phyloP scores from a whole-genome alignment of 2,888 invertebrate genomes.

The Torymus tubicola region DNA sequence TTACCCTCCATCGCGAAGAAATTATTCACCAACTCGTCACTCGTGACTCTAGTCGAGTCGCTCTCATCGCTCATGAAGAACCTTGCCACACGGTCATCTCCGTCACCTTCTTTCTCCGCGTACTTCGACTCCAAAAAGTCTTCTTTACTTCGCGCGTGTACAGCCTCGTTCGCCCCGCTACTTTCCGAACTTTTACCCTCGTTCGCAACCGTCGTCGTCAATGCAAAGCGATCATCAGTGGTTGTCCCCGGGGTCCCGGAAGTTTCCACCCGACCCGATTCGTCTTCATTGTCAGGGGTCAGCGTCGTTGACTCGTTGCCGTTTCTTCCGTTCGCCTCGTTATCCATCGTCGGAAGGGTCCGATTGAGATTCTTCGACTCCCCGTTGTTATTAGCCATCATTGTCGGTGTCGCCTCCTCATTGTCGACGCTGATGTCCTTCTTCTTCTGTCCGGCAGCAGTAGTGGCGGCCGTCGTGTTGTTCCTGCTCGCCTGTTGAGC shows the following conservation, averaged over 20 bases:
- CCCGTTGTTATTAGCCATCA: constrained; percentile 35
- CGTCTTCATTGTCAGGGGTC: constrained; percentile 28
- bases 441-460: constrained; percentile 13
- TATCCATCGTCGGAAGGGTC: constrained; percentile 20
- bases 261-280: constrained; percentile 17
- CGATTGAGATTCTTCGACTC: constrained; percentile 40
- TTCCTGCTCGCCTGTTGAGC: constrained; percentile 40
- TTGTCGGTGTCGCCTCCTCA: constrained; percentile 5
- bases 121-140: not conserved
- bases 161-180: constrained; percentile 38
- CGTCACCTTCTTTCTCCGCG: not conserved
- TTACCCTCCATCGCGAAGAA: not conserved
- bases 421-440: constrained; percentile 4
- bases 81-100: not conserved
- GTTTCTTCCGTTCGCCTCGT: constrained; percentile 45
- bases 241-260: not conserved
- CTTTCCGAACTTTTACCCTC: constrained; percentile 5
- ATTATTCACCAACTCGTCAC: not conserved
- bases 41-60: not conserved
- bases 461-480: constrained; percentile 11
- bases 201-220: not conserved
- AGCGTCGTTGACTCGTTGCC: constrained; percentile 37
- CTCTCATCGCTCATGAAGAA: not conserved
- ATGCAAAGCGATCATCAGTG: not conserved
- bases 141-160: constrained; percentile 41